phyloP scores from a whole-genome alignment of 2,888 invertebrate species.

The Corythucha ciliata region DNA sequence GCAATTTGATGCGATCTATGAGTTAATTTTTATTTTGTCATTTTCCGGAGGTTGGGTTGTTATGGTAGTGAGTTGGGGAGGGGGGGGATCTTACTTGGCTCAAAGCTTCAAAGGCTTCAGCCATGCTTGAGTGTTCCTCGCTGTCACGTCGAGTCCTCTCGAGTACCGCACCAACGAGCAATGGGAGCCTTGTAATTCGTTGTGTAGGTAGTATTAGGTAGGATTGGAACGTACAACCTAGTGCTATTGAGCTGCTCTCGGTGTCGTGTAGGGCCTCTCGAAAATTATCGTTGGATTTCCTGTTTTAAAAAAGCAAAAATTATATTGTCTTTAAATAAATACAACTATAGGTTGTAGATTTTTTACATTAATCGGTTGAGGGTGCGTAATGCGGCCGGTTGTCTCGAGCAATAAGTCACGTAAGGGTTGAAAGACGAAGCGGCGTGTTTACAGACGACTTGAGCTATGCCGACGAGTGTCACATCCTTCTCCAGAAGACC shows the following conservation, averaged over 20 bases:
- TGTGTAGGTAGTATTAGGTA: neutral
- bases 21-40: too few relatives aligned
- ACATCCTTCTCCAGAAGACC: neutral
- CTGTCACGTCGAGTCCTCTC: too few relatives aligned
- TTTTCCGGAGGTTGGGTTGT: too few relatives aligned
- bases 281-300: neutral
- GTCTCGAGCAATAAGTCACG: neutral
- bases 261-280: neutral
- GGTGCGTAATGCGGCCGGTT: neutral
- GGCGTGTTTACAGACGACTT: neutral
- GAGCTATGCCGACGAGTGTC: neutral
- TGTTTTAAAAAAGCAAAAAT: neutral
- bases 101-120: too few relatives aligned
- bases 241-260: neutral
- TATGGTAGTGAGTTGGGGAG: too few relatives aligned
- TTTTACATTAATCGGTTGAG: neutral
- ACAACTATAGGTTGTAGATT: neutral
- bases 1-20: too few relatives aligned
- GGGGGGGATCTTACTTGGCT: too few relatives aligned
- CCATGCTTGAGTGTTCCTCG: too few relatives aligned
- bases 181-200: neutral
- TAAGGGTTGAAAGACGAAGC: neutral
- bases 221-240: neutral
- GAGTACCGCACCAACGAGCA: neutral
- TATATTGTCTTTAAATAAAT: neutral